Evolutionary conservation across 2,797 vertebrate species (phyloP), one percentile per base, ranked within the genome.

Genomic region (Melopsittacus undulatus): DNA sequence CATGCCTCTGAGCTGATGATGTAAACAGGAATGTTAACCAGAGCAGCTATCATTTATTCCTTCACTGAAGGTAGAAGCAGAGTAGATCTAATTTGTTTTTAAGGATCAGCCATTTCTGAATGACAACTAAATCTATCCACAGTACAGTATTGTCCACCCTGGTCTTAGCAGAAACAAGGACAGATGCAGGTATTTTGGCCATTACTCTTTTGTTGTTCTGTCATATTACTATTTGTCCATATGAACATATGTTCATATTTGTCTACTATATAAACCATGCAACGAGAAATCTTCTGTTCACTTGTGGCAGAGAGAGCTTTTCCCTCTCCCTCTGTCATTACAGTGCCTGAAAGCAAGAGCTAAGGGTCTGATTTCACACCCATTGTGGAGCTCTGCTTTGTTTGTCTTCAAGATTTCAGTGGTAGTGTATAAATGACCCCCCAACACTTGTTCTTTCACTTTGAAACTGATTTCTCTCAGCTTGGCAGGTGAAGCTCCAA

Each of bases 401-500:
- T 95, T 96, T 97, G 78, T 91, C 95, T 97, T 93, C 88, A 75
- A 21, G 89, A 92, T 95, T 96, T 66, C 67, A 75, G 66, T 74
- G 66, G 68, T 72, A 75, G 75, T 64, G 78, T 90, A 51, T 89
- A 93, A 96, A 83, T 96, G 94, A 95, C 93, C 92, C 83, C 91
- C 63, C 94, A 95, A 80, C 88, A 90, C 92, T 96, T 95, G 93
- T 95, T 92, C 79, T 96, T 96, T 95, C 27, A 0, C 95, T 97
- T 94, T 94, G 94, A 93, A 96, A 97, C 90, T 97, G 95, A 95
- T 97, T 97, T 97, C 83, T 96, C 90, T 92, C 93, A 82, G 94
- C 94, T 96, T 97, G 97, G 95, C 96, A 96, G 96, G 94, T 97
- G 93, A 96, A 94, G 81, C 84, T 96, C 95, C 91, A 92, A 91